Percentiles rank a stretch among this genome's conserved stretches.
Conservation (phyloP, 35 echinoderm and acorn worm genomes). For the Chiridota heheva region DNA sequence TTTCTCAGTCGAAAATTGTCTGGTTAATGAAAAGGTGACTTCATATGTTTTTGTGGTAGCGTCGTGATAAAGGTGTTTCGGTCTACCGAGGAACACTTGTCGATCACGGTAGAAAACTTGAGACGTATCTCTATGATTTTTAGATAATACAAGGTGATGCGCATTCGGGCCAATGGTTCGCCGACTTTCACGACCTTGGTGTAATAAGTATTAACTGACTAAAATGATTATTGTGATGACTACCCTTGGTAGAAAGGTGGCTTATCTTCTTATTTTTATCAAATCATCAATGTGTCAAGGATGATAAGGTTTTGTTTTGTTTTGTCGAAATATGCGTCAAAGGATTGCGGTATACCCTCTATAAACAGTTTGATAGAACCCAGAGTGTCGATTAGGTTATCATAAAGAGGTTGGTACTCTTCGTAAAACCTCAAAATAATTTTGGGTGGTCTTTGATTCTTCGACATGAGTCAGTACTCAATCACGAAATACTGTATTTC, state of each 20-base stretch:
- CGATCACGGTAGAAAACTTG: constrained; percentile 51
- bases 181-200: constrained; percentile 20
- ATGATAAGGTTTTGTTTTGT: constrained; percentile 17
- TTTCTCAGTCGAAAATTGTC: constrained; percentile 7
- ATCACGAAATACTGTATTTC: constrained; percentile 28
- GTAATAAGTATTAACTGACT: constrained; percentile 47
- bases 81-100: constrained; percentile 47
- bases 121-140: constrained; percentile 57
- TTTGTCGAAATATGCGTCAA: background rate
- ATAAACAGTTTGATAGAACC: constrained; percentile 11
- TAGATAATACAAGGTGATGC: constrained; percentile 47
- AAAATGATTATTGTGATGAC: constrained; percentile 43
- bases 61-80: constrained; percentile 54
- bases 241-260: constrained; percentile 42
- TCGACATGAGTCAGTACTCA: background rate
- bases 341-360: constrained; percentile 14
- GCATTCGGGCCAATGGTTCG: constrained; percentile 49
- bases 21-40: no score
- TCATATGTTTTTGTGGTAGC: constrained; percentile 40
- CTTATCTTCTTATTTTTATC: constrained; percentile 9
- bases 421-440: constrained; percentile 49
- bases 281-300: constrained; percentile 18
- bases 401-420: constrained; percentile 28
- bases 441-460: background rate
- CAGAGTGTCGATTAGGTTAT: background rate